Conservation (phyloP, 2,797 vertebrate genomes). For the Psittacula derbiana region DNA sequence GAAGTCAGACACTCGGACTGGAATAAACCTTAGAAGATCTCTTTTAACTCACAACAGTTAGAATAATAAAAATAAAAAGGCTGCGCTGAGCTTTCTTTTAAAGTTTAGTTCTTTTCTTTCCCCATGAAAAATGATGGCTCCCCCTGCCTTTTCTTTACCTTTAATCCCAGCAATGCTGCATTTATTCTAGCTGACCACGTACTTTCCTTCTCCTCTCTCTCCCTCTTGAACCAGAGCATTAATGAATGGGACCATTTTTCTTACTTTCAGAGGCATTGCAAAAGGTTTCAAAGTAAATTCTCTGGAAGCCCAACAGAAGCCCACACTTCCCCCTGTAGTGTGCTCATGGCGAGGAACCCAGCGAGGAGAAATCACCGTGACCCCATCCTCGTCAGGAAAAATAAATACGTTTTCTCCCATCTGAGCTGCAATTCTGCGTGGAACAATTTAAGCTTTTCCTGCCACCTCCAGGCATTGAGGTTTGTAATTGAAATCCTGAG, state of each 20-base stretch:
- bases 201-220: background rate
- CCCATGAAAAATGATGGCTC: background rate
- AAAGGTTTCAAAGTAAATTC: slow-evolving; percentile 48
- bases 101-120: background rate
- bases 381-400: slow-evolving; percentile 21
- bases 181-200: slow-evolving; percentile 28
- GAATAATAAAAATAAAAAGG: background rate
- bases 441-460: slow-evolving; percentile 32
- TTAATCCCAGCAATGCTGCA: slow-evolving; percentile 10
- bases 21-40: background rate
- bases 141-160: background rate
- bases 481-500: slow-evolving; percentile 53
- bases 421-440: background rate
- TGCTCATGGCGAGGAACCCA: background rate
- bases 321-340: background rate
- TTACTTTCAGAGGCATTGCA: background rate
- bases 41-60: background rate
- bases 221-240: background rate
- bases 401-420: slow-evolving; percentile 33
- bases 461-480: slow-evolving; percentile 12
- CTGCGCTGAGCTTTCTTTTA: background rate
- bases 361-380: slow-evolving; percentile 13
- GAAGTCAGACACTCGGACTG: background rate
- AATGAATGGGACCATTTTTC: slow-evolving; percentile 62
- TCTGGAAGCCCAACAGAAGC: slow-evolving; percentile 33